Evolutionary conservation across 2,797 vertebrate genomes (phyloP).

Genomic region (Vireo griseus): DNA sequence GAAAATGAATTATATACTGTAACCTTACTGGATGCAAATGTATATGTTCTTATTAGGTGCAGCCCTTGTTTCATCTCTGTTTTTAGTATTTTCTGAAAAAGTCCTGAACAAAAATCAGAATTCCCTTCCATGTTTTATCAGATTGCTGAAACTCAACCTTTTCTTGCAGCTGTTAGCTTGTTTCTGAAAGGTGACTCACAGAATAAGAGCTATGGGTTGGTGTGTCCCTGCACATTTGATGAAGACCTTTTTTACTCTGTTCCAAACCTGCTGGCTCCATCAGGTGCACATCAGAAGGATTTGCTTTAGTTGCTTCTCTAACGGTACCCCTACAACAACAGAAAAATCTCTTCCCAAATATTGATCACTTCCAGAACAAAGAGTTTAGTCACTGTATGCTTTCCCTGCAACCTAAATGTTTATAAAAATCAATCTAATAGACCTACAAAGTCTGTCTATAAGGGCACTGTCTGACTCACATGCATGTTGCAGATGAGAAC

Average conservation of each 20-base stretch:
- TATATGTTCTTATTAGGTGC: neutral
- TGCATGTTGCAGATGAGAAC: neutral
- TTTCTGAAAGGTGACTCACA: neutral
- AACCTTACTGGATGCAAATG: neutral
- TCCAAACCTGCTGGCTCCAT: neutral
- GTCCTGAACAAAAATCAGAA: neutral
- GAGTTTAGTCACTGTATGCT: neutral
- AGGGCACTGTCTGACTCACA: neutral
- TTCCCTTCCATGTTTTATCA: neutral
- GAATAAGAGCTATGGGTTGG: neutral
- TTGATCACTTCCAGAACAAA: neutral
- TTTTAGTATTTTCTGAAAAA: neutral
- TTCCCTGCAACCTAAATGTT: neutral
- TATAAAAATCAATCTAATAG: neutral
- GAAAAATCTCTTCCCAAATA: neutral
- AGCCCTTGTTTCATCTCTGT: neutral
- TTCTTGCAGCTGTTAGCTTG: neutral
- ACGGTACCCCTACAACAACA: neutral
- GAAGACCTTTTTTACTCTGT: neutral
- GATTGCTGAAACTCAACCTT: neutral
- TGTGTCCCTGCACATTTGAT: neutral
- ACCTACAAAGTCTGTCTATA: neutral
- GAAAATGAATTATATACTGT: neutral
- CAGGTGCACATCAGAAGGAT: neutral
- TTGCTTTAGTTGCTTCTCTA: neutral